A percentile compares a stretch with the other conserved stretches of the same genome.
Conservation (phyloP, 1,140 invertebrate genomes). For the Drosophila truncata region DNA sequence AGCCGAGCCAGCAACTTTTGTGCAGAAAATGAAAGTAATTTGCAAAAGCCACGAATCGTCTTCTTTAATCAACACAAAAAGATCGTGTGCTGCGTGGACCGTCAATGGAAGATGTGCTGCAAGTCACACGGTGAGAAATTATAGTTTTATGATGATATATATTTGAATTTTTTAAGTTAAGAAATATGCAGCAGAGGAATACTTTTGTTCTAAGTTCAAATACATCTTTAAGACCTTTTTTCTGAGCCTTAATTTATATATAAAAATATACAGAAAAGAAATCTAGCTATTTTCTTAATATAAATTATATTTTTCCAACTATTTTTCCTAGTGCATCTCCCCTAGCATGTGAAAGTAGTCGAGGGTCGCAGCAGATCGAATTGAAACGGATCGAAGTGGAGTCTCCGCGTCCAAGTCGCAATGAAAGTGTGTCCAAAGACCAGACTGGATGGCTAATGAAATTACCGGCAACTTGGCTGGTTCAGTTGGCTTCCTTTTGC, state of each 20-base stretch:
- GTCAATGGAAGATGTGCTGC: conserved; percentile 40
- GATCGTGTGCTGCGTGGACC: conserved; percentile 59
- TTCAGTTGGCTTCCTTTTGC: conserved; percentile 25
- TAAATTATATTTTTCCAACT: no score
- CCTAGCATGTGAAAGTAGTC: conserved; percentile 55
- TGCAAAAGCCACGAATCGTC: conserved; percentile 69
- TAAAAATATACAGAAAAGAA: no score
- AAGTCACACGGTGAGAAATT: conserved; percentile 29
- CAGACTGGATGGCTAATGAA: conserved; percentile 48
- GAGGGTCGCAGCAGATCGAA: conserved; percentile 43
- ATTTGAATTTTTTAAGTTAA: background rate
- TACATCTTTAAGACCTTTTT: background rate
- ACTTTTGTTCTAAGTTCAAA: no score
- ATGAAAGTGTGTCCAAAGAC: conserved; percentile 64
- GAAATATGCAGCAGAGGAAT: background rate
- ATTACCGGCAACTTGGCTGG: conserved; percentile 32
- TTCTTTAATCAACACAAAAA: conserved; percentile 64
- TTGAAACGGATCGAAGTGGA: conserved; percentile 41
- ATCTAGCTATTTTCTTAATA: no score
- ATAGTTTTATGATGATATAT: background rate
- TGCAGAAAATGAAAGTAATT: conserved; percentile 79
- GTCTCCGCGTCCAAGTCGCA: conserved; percentile 13
- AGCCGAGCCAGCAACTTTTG: conserved; percentile 45
- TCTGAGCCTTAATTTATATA: no score
- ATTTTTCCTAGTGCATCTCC: conserved; percentile 17